Evolutionary conservation across 64 coral and sea anemone genomes (phyloP), one percentile per base, ranked within the genome.

Genomic region (Actinia tenebrosa): DNA sequence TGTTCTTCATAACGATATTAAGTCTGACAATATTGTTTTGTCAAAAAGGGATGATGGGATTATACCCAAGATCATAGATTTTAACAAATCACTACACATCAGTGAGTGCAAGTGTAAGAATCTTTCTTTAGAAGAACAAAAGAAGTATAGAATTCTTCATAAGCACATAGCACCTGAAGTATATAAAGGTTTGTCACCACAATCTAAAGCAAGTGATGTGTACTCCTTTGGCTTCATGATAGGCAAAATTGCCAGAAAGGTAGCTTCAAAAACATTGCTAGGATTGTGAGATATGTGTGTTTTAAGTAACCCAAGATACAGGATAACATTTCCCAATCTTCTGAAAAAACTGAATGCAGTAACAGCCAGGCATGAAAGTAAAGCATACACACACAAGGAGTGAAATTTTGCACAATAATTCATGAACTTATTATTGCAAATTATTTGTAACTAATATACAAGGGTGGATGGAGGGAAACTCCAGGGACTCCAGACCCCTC

Each of bases 11-110:
- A 55, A 55, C 11, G 53, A 64, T 64, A 18, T 52, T 83, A 89
- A 87, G 26, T 45, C 19, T 19, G 64, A 87, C 44, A 77, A 87
- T 43, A 20, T 55, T 87, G 64, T 87, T 72, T 77, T 87, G 44
- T n/a, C 50, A 78, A 87, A 26, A 75, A 23, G 66, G 44, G 17
- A 47, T 87, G 86, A 53, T 75, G 64, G 3, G 19, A 6, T 87
- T 71, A 22, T 86, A 86, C 85, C 85, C 17, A 86, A 72, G 68
- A 86, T 86, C 61, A 86, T 86, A 15, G 85, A 75, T 86, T 86
- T 86, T 47, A 86, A 86, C 85, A 86, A 86, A 37, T 72, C 85
- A 86, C 68, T 50, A 9, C 64, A 47, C 17, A 86, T 86, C 9
- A 71, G 16, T 42, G 85, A 86, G 16, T 86, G 45, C 45, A 86